Conservation (phyloP, 2,797 vertebrate genomes). For the Myripristis murdjan region DNA sequence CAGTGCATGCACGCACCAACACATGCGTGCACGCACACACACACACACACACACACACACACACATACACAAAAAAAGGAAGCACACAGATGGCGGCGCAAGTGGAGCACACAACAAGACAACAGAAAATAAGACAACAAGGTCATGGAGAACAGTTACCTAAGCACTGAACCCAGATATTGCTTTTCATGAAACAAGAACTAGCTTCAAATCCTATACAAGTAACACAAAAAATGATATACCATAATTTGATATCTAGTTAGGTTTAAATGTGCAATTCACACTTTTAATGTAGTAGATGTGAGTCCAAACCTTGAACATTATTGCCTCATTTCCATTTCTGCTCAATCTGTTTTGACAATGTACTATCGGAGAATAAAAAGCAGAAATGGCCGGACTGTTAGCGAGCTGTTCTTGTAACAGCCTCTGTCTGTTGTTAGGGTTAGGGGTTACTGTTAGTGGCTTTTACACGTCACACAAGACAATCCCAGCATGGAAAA, state of each 20-base stretch:
- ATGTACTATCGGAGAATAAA: not conserved
- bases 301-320: rapidly evolving
- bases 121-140: constrained; percentile 46
- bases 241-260: not conserved
- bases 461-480: constrained; percentile 54
- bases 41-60: constrained; percentile 22
- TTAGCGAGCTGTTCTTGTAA: not conserved
- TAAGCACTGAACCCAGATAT: constrained; percentile 20
- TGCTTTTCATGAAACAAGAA: not conserved
- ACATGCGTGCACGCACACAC: constrained; percentile 23
- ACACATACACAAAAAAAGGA: constrained; percentile 31
- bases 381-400: not conserved
- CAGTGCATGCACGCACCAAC: constrained; percentile 23
- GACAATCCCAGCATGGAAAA: constrained; percentile 36
- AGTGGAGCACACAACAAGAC: constrained; percentile 53
- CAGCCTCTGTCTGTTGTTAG: constrained; percentile 35
- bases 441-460: constrained; percentile 66
- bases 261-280: not conserved
- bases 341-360: not conserved
- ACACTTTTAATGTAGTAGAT: not conserved
- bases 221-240: not conserved
- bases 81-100: constrained; percentile 60
- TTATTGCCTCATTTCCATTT: not conserved
- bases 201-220: not conserved
- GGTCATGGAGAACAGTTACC: constrained; percentile 31